Evolutionary conservation across 30 jellyfish, hydroid and myxozoan genomes (phyloP).

Genomic region (Chironex yamaguchii): DNA sequence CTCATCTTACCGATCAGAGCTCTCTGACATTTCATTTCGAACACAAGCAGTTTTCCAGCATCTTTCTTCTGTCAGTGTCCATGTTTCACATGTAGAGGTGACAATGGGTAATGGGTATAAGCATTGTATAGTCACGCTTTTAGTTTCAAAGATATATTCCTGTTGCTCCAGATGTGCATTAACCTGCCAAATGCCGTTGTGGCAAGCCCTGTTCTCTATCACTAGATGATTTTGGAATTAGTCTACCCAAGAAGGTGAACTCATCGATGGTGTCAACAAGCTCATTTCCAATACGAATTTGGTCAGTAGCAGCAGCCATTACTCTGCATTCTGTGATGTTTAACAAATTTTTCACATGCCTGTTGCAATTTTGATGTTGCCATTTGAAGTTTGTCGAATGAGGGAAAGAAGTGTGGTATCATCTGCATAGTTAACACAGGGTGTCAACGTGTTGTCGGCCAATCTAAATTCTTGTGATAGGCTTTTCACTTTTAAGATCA

Average conservation of each 20-base stretch:
- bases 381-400: constrained; percentile 8
- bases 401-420: constrained; percentile 43
- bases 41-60: no score
- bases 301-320: constrained; percentile 10
- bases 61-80: no score
- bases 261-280: constrained; percentile 45
- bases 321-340: constrained; percentile 45
- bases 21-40: no score
- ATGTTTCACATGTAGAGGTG: constrained; percentile 30
- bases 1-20: no score
- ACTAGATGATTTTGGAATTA: constrained; percentile 3
- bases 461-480: no score
- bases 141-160: neutral
- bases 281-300: constrained; percentile 6
- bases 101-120: constrained; percentile 28
- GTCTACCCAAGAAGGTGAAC: constrained; percentile 32
- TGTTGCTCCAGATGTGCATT: constrained; percentile 17
- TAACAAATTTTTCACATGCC: constrained; percentile 51
- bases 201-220: constrained; percentile 12
- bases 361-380: constrained; percentile 19
- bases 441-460: neutral
- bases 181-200: constrained; percentile 37
- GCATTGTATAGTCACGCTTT: constrained; percentile 45
- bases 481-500: constrained; percentile 33
- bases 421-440: constrained; percentile 53